Evolutionary conservation across 2,888 invertebrate species (phyloP), one percentile per base, ranked within the genome.

Genomic region (Ophioninae sp.): DNA sequence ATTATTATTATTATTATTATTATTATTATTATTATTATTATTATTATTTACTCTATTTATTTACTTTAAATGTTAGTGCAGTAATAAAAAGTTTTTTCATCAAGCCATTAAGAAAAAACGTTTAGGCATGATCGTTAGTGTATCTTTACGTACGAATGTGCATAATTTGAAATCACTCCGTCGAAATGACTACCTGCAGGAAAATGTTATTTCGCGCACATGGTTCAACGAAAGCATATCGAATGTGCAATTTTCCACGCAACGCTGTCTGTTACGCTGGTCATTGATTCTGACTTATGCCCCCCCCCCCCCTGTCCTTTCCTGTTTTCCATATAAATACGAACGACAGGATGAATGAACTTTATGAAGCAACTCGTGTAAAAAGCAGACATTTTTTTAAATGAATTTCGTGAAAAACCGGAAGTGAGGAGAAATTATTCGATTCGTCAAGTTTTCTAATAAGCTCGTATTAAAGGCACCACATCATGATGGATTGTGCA

Each of bases 381-480:
- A 37, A 1, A 30, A 37, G 41, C 20, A 44, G 30, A 3, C 17
- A 20, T 44, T 69, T 77, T 37, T 37, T n/a, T n/a, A n/a, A 44
- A 13, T 13, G 59, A 44, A 20, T n/a, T 23, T 8, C 44, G n/a
- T 77, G 20, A 61, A n/a, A 69, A 51, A 39, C 41, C 41, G 17
- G 13, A 61, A 61, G 65, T 23, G 30, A 17, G 56, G 37, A 68
- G 77, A 63, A 72, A 72, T 56, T 22, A 77, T 72, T 76, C 37
- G 59, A 73, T 73, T 73, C 65, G 23, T 58, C 64, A 30, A 20
- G 10, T 30, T 44, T n/a, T 61, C 67, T 77, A 65, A 72, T 59
- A 8, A 51, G 67, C 7, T n/a, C 59, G 67, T 72, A 71, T 56
- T 9, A 39, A 59, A 37, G 30, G 23, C 56, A 41, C 64, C 58